These are phyloP conservation scores for Trachelipus rathkii DNA, from an alignment of 1,140 invertebrate genomes.

Conservation along the genomic window DNA sequence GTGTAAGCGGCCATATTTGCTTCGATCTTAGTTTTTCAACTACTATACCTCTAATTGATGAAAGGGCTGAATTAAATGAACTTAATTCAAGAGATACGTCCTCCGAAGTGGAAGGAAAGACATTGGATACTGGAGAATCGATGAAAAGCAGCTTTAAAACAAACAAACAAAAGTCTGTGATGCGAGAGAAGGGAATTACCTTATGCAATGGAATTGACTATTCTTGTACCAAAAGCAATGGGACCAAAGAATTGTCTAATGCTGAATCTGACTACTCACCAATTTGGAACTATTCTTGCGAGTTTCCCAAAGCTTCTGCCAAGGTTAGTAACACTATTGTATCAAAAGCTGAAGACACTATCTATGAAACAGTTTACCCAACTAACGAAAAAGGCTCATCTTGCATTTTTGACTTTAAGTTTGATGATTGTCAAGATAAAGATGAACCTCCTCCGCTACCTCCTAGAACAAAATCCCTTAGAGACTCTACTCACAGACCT, in stretches of 20 bases:
- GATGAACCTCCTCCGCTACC: conserved; percentile 52
- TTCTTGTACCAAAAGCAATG: neutral
- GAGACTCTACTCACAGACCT: conserved; percentile 48
- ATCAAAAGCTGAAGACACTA: conserved; percentile 43
- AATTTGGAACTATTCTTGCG: conserved; percentile 49
- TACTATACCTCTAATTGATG: neutral
- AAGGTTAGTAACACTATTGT: conserved; percentile 27
- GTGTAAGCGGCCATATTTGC: neutral
- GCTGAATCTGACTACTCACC: conserved; percentile 49
- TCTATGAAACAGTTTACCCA: conserved; percentile 51
- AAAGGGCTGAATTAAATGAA: neutral
- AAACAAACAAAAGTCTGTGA: neutral
- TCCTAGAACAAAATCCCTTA: conserved; percentile 48
- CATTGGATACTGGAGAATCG: neutral
- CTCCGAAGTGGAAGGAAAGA: neutral
- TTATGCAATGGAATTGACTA: neutral
- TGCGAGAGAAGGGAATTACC: neutral
- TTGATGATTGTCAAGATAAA: conserved; percentile 28
- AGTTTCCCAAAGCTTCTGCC: conserved; percentile 32
- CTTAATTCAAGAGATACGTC: neutral
- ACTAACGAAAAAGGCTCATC: conserved; percentile 32
- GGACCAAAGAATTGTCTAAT: conserved; percentile 9
- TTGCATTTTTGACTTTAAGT: conserved; percentile 12
- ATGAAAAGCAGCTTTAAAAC: neutral
- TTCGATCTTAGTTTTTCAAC: neutral